Conservation (phyloP, 2,888 invertebrate genomes). For the Elaeidobius kamerunicus region DNA sequence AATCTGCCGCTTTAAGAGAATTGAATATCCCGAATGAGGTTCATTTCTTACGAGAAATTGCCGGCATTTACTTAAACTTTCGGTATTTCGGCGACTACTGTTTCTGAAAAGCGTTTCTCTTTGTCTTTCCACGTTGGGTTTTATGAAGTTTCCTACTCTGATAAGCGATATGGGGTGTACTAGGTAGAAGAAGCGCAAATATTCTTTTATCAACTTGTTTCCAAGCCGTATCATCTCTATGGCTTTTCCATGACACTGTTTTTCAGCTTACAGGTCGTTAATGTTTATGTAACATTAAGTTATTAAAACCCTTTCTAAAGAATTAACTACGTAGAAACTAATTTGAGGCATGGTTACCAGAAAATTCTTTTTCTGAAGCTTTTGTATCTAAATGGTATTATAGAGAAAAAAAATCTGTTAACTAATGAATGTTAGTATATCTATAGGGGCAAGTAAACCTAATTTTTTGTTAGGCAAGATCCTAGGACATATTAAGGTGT, state of each 20-base stretch:
- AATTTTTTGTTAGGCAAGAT: too few species aligned
- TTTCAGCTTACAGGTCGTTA: background rate
- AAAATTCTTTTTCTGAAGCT: too few species aligned
- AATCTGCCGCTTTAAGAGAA: constrained; percentile 27
- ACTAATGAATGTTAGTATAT: too few species aligned
- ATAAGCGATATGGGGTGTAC: constrained; percentile 17
- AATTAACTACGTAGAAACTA: too few species aligned
- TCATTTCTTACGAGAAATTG: constrained; percentile 33
- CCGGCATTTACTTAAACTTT: constrained; percentile 30
- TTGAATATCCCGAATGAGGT: constrained; percentile 33
- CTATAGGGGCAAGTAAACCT: too few species aligned
- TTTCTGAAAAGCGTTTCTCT: constrained; percentile 25
- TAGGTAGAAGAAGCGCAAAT: constrained; percentile 9
- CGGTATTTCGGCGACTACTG: constrained; percentile 29
- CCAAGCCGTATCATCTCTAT: constrained; percentile 25
- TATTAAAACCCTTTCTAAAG: too few species aligned
- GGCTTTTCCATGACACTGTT: background rate
- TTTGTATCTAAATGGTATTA: too few species aligned
- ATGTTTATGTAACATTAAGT: background rate
- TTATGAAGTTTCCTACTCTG: constrained; percentile 20
- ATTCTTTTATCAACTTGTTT: constrained; percentile 24
- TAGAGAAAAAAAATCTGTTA: too few species aligned
- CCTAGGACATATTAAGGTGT: too few species aligned
- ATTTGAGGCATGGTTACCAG: too few species aligned
- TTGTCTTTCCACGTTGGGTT: constrained; percentile 18